Conservation (phyloP, 2,797 vertebrate species). For the Thunnus albacares region DNA sequence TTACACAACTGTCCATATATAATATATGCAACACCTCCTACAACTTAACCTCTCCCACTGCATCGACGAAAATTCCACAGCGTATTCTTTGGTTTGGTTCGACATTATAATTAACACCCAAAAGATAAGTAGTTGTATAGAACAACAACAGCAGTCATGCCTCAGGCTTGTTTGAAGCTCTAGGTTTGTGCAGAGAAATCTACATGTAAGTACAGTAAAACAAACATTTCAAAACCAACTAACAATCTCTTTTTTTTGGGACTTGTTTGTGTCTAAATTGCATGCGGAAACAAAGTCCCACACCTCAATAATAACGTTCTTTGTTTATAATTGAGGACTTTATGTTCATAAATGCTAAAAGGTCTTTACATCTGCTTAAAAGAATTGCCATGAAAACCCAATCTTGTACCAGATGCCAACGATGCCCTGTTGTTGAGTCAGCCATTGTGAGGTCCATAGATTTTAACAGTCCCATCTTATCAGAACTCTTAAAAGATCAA, state of each 20-base stretch:
- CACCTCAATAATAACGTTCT: neutral
- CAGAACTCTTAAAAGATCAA: slow-evolving; percentile 27
- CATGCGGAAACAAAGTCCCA: neutral
- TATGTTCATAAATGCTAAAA: neutral
- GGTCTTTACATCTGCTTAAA: neutral
- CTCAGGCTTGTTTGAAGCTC: slow-evolving; percentile 36
- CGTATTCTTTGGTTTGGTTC: slow-evolving; percentile 25
- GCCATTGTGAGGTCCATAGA: slow-evolving; percentile 14
- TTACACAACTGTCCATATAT: slow-evolving; percentile 1
- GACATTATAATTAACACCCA: slow-evolving; percentile 36
- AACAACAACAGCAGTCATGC: slow-evolving; percentile 25
- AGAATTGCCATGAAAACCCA: neutral
- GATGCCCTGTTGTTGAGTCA: neutral
- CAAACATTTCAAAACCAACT: slow-evolving; percentile 25
- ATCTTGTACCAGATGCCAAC: neutral
- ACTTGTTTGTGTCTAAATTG: slow-evolving; percentile 13
- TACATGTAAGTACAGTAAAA: slow-evolving; percentile 4
- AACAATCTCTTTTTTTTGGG: slow-evolving; percentile 3
- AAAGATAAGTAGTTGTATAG: slow-evolving; percentile 5
- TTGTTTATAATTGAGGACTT: slow-evolving; percentile 4
- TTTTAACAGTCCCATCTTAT: slow-evolving; percentile 20
- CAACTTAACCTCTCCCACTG: slow-evolving; percentile 1
- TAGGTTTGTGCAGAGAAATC: slow-evolving; percentile 14
- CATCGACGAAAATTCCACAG: slow-evolving; percentile 4
- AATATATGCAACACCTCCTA: slow-evolving; percentile 17